Base-by-base conservation (phyloP, 2,888 invertebrate genomes). In the Mythimna impura region DNA sequence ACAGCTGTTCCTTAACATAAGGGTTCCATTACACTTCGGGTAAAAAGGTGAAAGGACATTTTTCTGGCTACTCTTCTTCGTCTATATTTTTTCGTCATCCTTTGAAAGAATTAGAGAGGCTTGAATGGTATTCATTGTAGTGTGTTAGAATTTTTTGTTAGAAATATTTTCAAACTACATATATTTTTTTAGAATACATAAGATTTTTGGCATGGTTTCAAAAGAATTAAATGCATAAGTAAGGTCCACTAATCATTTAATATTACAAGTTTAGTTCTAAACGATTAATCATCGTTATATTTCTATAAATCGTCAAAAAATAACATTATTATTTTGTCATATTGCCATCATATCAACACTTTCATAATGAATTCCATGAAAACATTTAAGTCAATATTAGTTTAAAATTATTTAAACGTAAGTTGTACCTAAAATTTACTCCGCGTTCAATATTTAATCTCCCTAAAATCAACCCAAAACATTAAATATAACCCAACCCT, bases 1-100 rank as follows among this genome's bases (percentile, higher is more conserved):
- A 86, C 85, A 87, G 79, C 80, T 88, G 87, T 86, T 85, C 22
- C 76, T 82, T 73, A 69, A 82, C 76, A 80, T 76, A 83, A 78
- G 76, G 78, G 76, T 76, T 75, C 74, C 61, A 80, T 82, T 81
- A 76, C 65, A 76, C 69, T 65, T 73, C 72, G 80, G 34, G 66
- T 68, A 68, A 57, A 73, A 84, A 80, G 58, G 66, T 73, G 36
- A 72, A 75, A 75, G 52, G 71, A 70, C 64, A 83, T 77, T 73
- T 71, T 71, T 73, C 62, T 57, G 36, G 55, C 52, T 61, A 64
- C 10, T 66, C 64, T 73, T 78, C 66, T 40, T 67, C 40, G 20
- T 22, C 6, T 50, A 68, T 67, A 65, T 36, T 22, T 60, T 50
- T 43, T 73, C 63, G 65, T 36, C 58, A 64, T 60, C 71, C 65